These are phyloP conservation scores for Sebastes alutus DNA, from an alignment of 2,797 vertebrate species.

Conservation along the genomic window DNA sequence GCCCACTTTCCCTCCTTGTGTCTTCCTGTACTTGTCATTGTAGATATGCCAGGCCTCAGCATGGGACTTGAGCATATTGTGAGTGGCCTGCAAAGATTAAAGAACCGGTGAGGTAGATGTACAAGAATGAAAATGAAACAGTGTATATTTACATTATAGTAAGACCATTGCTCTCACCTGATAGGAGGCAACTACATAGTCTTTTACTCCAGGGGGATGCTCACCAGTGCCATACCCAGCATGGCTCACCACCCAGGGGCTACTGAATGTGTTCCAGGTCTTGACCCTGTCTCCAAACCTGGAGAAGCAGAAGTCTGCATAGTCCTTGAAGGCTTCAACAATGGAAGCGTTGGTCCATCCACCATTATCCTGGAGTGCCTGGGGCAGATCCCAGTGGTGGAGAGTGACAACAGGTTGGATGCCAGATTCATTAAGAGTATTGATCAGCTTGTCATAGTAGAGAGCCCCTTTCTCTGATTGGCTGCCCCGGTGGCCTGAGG, in stretches of 20 bases:
- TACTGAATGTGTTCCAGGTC: constrained; percentile 94
- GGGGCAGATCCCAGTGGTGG: constrained; percentile 95
- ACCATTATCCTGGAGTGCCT: constrained; percentile 85
- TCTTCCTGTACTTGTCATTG: constrained; percentile 81
- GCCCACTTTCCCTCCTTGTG: constrained; percentile 89
- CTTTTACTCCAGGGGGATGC: constrained; percentile 86
- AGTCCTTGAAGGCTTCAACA: constrained; percentile 86
- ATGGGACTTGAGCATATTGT: constrained; percentile 91
- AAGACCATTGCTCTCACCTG: constrained; percentile 80
- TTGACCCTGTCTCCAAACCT: constrained; percentile 91
- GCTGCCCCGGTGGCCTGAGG: constrained; percentile 77
- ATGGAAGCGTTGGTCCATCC: constrained; percentile 90
- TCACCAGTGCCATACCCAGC: constrained; percentile 91
- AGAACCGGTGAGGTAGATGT: not conserved
- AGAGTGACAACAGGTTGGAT: constrained; percentile 90
- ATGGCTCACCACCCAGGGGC: constrained; percentile 93
- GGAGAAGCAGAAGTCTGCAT: constrained; percentile 91
- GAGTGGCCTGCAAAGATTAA: constrained; percentile 82
- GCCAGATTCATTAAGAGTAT: constrained; percentile 81
- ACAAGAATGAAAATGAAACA: rapidly evolving
- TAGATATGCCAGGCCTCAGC: constrained; percentile 93
- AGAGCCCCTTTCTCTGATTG: constrained; percentile 78
- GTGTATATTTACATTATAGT: not conserved
- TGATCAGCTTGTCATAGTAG: constrained; percentile 90
- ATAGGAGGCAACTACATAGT: constrained; percentile 88